Percentiles rank a stretch among this genome's conserved stretches.
Conservation (phyloP, 2,113 vertebrate species). For the Bubo blakistoni region DNA sequence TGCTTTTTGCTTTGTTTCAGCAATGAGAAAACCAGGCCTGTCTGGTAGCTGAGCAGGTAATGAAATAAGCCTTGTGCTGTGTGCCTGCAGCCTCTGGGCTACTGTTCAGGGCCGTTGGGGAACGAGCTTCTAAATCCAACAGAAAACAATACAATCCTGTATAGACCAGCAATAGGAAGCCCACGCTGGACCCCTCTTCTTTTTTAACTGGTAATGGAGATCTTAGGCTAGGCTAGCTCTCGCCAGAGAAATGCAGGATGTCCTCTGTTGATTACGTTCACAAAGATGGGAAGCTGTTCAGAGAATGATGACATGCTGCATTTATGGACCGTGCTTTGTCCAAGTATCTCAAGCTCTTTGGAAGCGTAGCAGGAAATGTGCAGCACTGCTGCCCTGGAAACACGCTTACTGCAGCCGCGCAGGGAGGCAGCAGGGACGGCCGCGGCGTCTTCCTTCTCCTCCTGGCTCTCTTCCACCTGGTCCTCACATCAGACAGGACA, state of each 20-base stretch:
- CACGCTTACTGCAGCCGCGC: not conserved
- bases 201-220: not conserved
- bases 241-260: not conserved
- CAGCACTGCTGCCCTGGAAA: not conserved
- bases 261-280: not conserved
- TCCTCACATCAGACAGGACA: not conserved
- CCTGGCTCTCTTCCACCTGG: not conserved
- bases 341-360: not conserved
- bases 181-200: not conserved
- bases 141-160: not conserved
- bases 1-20: not conserved
- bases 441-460: not conserved
- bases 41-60: not conserved
- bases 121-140: not conserved
- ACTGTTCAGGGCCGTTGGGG: fast-evolving
- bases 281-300: not conserved
- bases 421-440: not conserved
- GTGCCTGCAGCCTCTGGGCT: not conserved
- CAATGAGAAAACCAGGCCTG: not conserved
- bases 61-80: not conserved
- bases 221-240: not conserved
- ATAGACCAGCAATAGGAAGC: not conserved
- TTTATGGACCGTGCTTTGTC: fast-evolving
- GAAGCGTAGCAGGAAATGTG: not conserved
- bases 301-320: not conserved